Base-by-base conservation (phyloP, 2,113 vertebrate species). In the Dendrocopos noguchii region DNA sequence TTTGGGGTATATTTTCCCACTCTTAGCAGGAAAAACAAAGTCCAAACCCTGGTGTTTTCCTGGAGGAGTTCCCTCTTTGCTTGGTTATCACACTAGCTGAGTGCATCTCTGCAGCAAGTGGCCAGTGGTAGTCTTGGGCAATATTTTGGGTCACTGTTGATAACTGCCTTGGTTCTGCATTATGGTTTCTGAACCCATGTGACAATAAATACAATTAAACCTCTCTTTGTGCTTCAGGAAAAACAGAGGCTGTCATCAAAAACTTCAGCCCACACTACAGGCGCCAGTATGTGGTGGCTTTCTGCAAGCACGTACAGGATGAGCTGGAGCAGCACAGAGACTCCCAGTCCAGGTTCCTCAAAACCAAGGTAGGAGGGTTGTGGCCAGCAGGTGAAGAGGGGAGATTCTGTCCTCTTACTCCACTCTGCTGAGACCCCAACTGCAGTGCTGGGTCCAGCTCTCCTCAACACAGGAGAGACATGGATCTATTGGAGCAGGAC, bases 251-350 rank as follows among this genome's bases (percentile, higher is more conserved):
- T 1, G 93, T 95, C 89, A 97, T 99, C 90, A 98, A 97, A 84
- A 98, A 97, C 80, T 99, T 99, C 94, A 95, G 97, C 57, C 97
- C 98, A 0, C 98, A 98, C 95, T 99, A 99, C 96, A 98, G 87
- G 61, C 98, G 97, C 39, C 99, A 99, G 93, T 98, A 98, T 3
- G 93, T 95, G 0, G 97, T 99, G 97, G 98, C 98, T 36, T 98
- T 97, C 66, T 98, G 98, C 95, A 95, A 94, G 59, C 96, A 98
- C 1, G 84, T 99, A 7, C 98, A 98, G 71, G 98, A 98, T 53
- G 98, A 99, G 13, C 97, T 99, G 91, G 98, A 99, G 53, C 98
- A 98, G 85, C 97, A 98, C 31, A 96, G 97, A 52, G 92, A 98
- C 50, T 91, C 93, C 31, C 97, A 97, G 28, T 98, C 98, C 9